Evolutionary conservation across 2,113 vertebrate genomes (phyloP).

Genomic region (Dromiciops gliroides): DNA sequence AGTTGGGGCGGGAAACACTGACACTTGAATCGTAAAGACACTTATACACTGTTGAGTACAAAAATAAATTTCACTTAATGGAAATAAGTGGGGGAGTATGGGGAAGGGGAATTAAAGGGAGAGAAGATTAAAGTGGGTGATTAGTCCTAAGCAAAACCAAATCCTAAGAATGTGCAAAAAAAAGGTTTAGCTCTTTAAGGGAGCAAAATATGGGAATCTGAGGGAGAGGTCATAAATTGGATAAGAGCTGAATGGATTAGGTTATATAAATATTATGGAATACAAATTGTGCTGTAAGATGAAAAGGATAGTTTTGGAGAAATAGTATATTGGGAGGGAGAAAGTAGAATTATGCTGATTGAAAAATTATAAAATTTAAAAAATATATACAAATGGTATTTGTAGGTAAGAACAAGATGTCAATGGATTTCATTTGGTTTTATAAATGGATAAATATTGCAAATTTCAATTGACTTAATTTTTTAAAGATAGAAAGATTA

Average conservation of each 20-base stretch:
- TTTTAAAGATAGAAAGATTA: background rate
- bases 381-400: conserved; percentile 5
- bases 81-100: too few relatives aligned
- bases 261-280: background rate
- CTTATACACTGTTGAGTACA: background rate
- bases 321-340: too few relatives aligned
- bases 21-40: background rate
- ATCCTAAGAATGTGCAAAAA: background rate
- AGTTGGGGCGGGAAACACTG: too few relatives aligned
- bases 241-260: background rate
- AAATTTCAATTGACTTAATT: background rate
- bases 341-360: too few relatives aligned
- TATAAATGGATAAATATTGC: background rate
- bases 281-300: background rate
- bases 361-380: background rate
- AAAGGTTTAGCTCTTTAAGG: background rate
- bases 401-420: conserved; percentile 9
- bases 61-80: background rate
- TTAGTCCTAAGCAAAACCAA: background rate
- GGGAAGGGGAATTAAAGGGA: background rate
- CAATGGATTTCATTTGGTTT: background rate
- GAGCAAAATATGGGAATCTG: background rate
- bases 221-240: background rate
- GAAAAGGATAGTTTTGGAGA: background rate
- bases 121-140: background rate